Percentiles rank a stretch among this genome's conserved stretches.
These are phyloP conservation scores for Drosophila rellima DNA, from an alignment of 2,888 invertebrate genomes.

Conservation along the genomic window DNA sequence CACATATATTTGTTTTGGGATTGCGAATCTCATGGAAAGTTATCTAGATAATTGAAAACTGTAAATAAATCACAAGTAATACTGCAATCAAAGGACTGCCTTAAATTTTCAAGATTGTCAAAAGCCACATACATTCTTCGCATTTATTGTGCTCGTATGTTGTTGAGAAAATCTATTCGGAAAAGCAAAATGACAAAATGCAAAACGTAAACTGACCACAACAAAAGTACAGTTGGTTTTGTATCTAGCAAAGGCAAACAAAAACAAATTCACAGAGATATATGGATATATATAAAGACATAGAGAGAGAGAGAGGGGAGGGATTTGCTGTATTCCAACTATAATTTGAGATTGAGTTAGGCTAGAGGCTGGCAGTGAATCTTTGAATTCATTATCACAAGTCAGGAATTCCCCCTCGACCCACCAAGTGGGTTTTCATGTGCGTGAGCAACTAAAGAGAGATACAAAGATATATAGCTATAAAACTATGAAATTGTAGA, in stretches of 20 bases:
- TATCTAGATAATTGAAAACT: neutral
- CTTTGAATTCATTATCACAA: slow-evolving; percentile 82
- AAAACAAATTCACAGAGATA: neutral
- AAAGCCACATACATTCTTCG: slow-evolving; percentile 1
- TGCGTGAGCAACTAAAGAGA: slow-evolving; percentile 33
- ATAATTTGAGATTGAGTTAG: slow-evolving; percentile 37
- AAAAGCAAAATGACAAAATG: slow-evolving; percentile 17
- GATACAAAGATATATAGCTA: slow-evolving; percentile 1
- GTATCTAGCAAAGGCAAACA: slow-evolving; percentile 3
- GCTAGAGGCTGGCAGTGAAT: slow-evolving; percentile 78
- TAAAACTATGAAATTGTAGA: neutral
- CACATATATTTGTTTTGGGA: neutral
- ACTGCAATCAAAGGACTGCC: slow-evolving; percentile 11
- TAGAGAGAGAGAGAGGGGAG: neutral
- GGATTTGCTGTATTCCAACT: slow-evolving; percentile 3
- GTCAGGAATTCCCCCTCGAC: slow-evolving; percentile 2
- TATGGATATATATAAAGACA: neutral
- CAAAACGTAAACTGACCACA: slow-evolving; percentile 25
- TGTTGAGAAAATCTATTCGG: slow-evolving; percentile 5
- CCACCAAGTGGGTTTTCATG: slow-evolving; percentile 16
- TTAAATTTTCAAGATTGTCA: slow-evolving; percentile 1
- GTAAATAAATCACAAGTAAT: slow-evolving; percentile 9
- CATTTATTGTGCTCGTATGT: neutral
- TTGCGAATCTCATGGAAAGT: neutral
- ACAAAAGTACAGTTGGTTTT: slow-evolving; percentile 41